Conservation (phyloP, 2,113 vertebrate species). For the Cyanoramphus novaezelandiae region DNA sequence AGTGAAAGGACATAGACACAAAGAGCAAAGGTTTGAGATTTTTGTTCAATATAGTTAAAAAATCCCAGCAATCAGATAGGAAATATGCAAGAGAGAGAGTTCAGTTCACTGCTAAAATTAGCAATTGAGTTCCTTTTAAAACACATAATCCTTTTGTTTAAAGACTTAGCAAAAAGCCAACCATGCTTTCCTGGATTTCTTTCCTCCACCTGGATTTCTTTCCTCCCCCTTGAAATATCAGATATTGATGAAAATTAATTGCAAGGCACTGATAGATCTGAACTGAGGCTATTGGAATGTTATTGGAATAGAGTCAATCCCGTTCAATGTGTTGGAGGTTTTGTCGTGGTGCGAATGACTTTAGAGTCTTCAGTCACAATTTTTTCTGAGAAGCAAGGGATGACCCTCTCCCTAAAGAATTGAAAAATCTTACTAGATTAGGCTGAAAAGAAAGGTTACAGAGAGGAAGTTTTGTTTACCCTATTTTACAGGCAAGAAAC, state of each 20-base stretch:
- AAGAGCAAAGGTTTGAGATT: not conserved
- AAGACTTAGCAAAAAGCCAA: not conserved
- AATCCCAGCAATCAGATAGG: not conserved
- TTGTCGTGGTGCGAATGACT: not conserved
- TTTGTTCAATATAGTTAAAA: not conserved
- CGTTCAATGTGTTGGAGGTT: not conserved
- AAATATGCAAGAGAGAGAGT: not conserved
- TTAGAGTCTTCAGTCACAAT: not conserved
- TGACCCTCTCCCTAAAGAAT: not conserved
- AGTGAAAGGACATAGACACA: not conserved
- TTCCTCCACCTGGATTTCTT: not conserved
- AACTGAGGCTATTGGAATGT: not conserved
- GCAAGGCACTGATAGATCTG: not conserved
- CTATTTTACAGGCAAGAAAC: constrained; percentile 23
- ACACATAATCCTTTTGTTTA: not conserved
- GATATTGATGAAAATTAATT: not conserved
- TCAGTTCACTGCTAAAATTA: not conserved
- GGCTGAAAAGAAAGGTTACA: not conserved
- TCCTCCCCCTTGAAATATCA: not conserved
- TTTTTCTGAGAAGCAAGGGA: not conserved
- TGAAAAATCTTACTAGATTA: not conserved
- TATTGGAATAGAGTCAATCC: not conserved
- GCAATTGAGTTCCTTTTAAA: not conserved
- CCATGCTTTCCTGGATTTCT: not conserved
- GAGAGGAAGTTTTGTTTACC: constrained; percentile 14